Base-by-base conservation (phyloP, 1,140 invertebrate species). In the Brachionus rubens region DNA sequence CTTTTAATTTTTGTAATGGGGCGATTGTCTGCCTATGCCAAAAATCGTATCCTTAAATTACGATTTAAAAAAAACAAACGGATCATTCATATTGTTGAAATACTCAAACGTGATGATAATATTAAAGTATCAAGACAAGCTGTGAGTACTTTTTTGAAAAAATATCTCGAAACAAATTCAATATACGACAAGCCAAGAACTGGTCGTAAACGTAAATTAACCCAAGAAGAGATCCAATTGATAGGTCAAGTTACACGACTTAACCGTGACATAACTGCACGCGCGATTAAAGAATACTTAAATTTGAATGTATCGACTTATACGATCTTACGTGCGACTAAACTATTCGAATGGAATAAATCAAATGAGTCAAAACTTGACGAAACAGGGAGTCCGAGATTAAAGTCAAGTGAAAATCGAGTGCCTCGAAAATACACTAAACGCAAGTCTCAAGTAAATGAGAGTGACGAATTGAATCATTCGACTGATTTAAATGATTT, bases 61-160 rank as follows among this genome's bases (percentile, higher is more conserved):
- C 24, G 68, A 48, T 72, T 72, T 24, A 72, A 72, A 48, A 72
- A 72, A 24, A 72, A 72, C 46, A 72, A 72, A 33, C 68, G 68
- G n/a, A 72, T 72, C 43, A 72, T 72, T 50, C 68, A 72, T 28
- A 72, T 72, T 28, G 68, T 72, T 10, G 68, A 72, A n/a, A 72
- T 72, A 12, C 16, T 72, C 12, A 72, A 72, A 48, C 68, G 68
- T 0, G 68, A 72, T n/a, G 68, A 72, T 36, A 72, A 72, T 33
- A 72, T 72, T 21, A 72, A 72, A 28, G 68, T 72, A 7, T 72
- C 68, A 16, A 12, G 68, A 2, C 68, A 72, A 14, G 68, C 68
- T 28, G 68, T 72, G 14, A 72, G 68, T 19, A 72, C 68, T 3
- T 72, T 72, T 16, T 40, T 72, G 28, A 72, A 72, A 41, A 72